These are phyloP conservation scores for Atethmia centrago DNA, from an alignment of 2,888 invertebrate species.

Conservation along the genomic window DNA sequence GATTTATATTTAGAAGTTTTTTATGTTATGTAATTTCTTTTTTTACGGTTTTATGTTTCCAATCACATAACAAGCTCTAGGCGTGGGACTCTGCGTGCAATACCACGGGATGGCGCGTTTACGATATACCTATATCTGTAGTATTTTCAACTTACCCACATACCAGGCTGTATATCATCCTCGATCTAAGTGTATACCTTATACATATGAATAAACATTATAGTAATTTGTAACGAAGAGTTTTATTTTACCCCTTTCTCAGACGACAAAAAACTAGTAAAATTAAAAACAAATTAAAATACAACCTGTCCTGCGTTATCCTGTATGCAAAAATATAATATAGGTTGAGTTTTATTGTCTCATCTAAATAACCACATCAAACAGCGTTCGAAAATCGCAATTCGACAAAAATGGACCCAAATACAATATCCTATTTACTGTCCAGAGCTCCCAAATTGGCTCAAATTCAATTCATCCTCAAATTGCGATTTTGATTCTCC, in stretches of 20 bases:
- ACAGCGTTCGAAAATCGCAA: slow-evolving; percentile 4
- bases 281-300: not conserved
- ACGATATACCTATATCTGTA: slow-evolving; percentile 75
- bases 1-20: slow-evolving; percentile 1
- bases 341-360: not conserved
- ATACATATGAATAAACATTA: slow-evolving; percentile 83
- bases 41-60: slow-evolving; percentile 21
- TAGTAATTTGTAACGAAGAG: slow-evolving; percentile 81
- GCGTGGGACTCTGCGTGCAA: slow-evolving; percentile 68
- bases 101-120: slow-evolving; percentile 63
- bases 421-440: slow-evolving; percentile 44
- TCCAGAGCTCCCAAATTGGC: slow-evolving; percentile 46
- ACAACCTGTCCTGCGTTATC: no score
- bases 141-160: slow-evolving; percentile 77
- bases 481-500: slow-evolving; percentile 54
- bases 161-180: slow-evolving; percentile 76
- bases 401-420: slow-evolving; percentile 16
- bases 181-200: slow-evolving; percentile 81
- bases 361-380: not conserved
- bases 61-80: slow-evolving; percentile 55
- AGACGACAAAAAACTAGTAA: fast-evolving
- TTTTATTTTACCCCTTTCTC: slow-evolving; percentile 65
- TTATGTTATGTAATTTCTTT: not conserved
- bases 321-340: not conserved
- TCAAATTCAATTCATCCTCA: slow-evolving; percentile 49